These are phyloP conservation scores for Thunnus thynnus DNA, from an alignment of 2,113 vertebrate genomes.

Conservation along the genomic window DNA sequence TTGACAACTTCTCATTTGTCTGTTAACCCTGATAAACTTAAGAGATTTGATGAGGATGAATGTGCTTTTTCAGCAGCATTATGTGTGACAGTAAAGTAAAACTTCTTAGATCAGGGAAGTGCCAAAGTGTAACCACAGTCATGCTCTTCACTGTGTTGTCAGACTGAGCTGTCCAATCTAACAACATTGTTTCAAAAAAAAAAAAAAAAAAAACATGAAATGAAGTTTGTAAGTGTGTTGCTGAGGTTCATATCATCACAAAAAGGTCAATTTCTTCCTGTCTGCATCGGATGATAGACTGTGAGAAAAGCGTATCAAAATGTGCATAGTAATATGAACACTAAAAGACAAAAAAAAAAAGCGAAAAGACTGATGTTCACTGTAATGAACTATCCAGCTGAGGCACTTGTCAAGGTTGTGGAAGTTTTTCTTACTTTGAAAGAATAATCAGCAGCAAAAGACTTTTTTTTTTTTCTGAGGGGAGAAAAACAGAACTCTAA, in stretches of 20 bases:
- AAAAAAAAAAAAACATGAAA: neutral
- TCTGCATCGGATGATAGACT: neutral
- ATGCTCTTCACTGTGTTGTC: neutral
- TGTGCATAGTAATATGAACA: neutral
- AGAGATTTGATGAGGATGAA: conserved; percentile 6
- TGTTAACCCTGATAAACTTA: conserved; percentile 11
- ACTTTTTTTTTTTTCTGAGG: neutral
- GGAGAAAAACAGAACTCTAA: neutral
- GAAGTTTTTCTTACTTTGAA: neutral
- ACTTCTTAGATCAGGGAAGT: neutral
- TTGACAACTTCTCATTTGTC: conserved; percentile 16
- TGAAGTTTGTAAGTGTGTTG: neutral
- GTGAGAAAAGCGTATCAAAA: neutral
- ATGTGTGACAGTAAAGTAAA: neutral
- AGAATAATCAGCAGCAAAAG: conserved; percentile 10
- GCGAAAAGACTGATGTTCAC: neutral
- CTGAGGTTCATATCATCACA: neutral
- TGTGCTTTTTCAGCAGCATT: neutral
- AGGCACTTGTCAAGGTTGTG: neutral
- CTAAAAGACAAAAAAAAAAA: neutral
- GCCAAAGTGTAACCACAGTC: neutral
- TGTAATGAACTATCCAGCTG: neutral
- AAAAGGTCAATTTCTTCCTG: neutral
- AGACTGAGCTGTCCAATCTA: neutral
- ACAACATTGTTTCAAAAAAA: neutral